Percentiles rank a stretch among this genome's conserved stretches.
phyloP scores from a whole-genome alignment of 2,113 vertebrate genomes.

The Saimiri boliviensis region DNA sequence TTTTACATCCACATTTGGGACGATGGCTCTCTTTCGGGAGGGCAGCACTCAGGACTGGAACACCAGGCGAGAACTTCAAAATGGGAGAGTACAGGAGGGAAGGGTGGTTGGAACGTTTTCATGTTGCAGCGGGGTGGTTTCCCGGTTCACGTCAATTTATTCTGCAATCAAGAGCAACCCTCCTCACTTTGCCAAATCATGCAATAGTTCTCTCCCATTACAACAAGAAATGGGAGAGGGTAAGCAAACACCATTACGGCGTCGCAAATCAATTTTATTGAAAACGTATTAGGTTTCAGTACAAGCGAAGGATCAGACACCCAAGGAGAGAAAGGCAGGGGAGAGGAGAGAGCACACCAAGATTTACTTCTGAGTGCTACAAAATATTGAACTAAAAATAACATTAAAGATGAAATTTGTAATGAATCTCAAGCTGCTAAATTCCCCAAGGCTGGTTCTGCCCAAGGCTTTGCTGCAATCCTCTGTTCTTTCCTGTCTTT shows the following conservation, averaged over 20 bases:
- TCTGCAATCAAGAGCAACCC: conserved; percentile 63
- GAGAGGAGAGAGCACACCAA: conserved; percentile 79
- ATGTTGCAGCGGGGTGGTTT: conserved; percentile 15
- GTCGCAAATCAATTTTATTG: conserved; percentile 85
- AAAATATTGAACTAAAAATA: conserved; percentile 90
- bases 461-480: conserved; percentile 86
- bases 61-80: background rate
- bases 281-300: conserved; percentile 84
- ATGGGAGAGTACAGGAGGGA: background rate
- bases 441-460: conserved; percentile 88
- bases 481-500: conserved; percentile 90
- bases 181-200: conserved; percentile 48
- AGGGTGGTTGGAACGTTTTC: background rate
- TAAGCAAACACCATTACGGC: conserved; percentile 72
- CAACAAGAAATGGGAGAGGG: conserved; percentile 60
- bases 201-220: conserved; percentile 57
- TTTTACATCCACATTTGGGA: background rate
- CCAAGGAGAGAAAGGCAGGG: conserved; percentile 69
- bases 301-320: conserved; percentile 75
- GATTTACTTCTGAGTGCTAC: conserved; percentile 87
- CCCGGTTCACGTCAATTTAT: conserved; percentile 48
- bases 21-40: background rate
- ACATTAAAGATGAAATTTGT: conserved; percentile 89
- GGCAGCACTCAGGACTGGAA: background rate
- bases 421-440: conserved; percentile 89